Evolutionary conservation across 2,888 invertebrate genomes (phyloP), one percentile per base, ranked within the genome.

Genomic region (Lithodes maja): DNA sequence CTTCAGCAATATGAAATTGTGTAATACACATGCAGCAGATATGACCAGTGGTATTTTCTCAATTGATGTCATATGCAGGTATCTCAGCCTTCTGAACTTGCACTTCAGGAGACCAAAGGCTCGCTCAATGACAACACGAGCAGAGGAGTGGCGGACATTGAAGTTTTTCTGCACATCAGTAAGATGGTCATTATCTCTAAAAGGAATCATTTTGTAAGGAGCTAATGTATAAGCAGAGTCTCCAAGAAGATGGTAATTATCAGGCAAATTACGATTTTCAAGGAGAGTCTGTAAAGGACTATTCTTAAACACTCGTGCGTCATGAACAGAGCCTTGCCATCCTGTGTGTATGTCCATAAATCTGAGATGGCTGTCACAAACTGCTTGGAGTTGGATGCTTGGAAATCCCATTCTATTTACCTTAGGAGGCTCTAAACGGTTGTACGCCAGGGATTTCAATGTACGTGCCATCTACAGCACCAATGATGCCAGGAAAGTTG

Each of bases 181-280:
- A 50, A 90, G 81, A 15, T 68, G 50, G 9, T 77, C 90, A 61
- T 90, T 87, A 82, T 92, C 92, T 53, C 78, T 69, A 74, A 81
- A 92, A 17, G 92, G 92, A n/a, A 83, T 77, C 81, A 92, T 80
- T 33, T 91, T 53, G 54, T 77, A 87, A n/a, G 69, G n/a, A n/a
- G 53, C 15, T 12, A 79, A 68, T 49, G 91, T 89, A 71, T 86
- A 92, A 9, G 92, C 90, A 12, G 69, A 33, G 81, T 91, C 91
- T 33, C 85, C 89, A 71, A 91, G 71, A 3, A 92, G 15, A 69
- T 91, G 91, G 69, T 74, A 89, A 9, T 69, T 15, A n/a, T 5
- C 33, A 68, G 83, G 81, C 7, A 86, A 55, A 53, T 49, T 61
- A 2, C 84, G 82, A 12, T 77, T 69, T 55, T 83, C 53, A 49